Conservation (phyloP, 2,113 vertebrate genomes). For the Albula glossodonta region DNA sequence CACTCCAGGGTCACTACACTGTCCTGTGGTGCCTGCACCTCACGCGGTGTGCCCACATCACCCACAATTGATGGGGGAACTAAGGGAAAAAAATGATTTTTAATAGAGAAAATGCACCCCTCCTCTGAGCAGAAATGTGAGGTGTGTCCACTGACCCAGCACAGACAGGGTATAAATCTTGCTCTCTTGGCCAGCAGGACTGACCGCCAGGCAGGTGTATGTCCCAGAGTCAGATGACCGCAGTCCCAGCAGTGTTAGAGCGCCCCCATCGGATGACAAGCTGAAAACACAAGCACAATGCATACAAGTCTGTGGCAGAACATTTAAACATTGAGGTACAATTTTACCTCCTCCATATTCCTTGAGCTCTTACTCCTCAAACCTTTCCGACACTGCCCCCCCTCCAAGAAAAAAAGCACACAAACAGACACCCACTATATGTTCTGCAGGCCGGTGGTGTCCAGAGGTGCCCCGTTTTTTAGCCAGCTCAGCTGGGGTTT, state of each 20-base stretch:
- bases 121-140: constrained; percentile 4
- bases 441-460: constrained; percentile 44
- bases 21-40: constrained; percentile 65
- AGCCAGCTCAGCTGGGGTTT: constrained; percentile 78
- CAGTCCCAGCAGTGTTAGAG: constrained; percentile 74
- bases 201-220: constrained; percentile 84
- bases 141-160: constrained; percentile 68
- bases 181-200: constrained; percentile 74
- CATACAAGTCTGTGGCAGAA: not conserved
- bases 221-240: constrained; percentile 73
- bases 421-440: constrained; percentile 54
- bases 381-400: not conserved
- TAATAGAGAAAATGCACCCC: not conserved
- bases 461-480: constrained; percentile 77
- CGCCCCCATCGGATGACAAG: constrained; percentile 67
- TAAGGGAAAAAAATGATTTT: constrained; percentile 40
- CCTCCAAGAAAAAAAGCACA: not conserved
- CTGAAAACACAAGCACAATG: constrained; percentile 57
- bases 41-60: constrained; percentile 52
- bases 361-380: not conserved
- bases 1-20: constrained; percentile 76
- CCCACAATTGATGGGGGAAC: constrained; percentile 77
- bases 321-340: not conserved
- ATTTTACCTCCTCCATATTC: not conserved
- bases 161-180: constrained; percentile 75